These are phyloP conservation scores for Hyperoplus lanceolatus DNA, from an alignment of 2,797 vertebrate genomes.

Conservation along the genomic window DNA sequence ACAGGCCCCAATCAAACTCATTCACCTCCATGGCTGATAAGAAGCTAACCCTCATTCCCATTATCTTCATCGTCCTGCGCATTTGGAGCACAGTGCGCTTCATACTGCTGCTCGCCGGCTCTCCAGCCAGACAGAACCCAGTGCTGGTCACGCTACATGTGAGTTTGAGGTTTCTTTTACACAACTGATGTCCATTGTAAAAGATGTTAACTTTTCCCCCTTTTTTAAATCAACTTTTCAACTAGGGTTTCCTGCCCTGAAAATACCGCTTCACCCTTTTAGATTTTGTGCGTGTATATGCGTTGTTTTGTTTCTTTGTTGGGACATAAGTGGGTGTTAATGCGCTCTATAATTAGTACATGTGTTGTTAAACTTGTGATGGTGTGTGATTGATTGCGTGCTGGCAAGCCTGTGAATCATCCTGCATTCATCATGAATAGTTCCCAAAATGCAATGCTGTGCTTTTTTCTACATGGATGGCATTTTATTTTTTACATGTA, in stretches of 20 bases:
- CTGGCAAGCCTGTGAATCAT: conserved; percentile 28
- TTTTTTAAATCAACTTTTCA: background rate
- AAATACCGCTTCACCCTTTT: background rate
- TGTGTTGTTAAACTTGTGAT: conserved; percentile 26
- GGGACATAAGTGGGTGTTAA: background rate
- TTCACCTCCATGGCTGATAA: conserved; percentile 88
- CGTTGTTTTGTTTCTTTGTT: conserved; percentile 9
- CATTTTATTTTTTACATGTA: background rate
- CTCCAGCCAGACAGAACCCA: conserved; percentile 85
- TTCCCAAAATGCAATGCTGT: background rate
- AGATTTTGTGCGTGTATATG: background rate
- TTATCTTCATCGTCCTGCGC: conserved; percentile 94
- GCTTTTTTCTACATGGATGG: no score
- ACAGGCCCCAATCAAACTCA: conserved; percentile 71
- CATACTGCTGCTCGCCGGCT: conserved; percentile 88
- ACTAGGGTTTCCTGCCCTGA: background rate
- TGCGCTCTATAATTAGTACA: background rate
- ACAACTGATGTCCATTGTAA: background rate
- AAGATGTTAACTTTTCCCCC: background rate
- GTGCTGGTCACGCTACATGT: conserved; percentile 93
- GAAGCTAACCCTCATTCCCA: conserved; percentile 94
- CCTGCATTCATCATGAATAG: background rate
- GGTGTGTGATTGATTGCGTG: background rate
- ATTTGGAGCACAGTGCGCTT: conserved; percentile 97
- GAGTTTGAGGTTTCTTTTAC: conserved; percentile 69